These are phyloP conservation scores for Poeciliopsis retropinna DNA, from an alignment of 2,113 vertebrate species.

Conservation along the genomic window DNA sequence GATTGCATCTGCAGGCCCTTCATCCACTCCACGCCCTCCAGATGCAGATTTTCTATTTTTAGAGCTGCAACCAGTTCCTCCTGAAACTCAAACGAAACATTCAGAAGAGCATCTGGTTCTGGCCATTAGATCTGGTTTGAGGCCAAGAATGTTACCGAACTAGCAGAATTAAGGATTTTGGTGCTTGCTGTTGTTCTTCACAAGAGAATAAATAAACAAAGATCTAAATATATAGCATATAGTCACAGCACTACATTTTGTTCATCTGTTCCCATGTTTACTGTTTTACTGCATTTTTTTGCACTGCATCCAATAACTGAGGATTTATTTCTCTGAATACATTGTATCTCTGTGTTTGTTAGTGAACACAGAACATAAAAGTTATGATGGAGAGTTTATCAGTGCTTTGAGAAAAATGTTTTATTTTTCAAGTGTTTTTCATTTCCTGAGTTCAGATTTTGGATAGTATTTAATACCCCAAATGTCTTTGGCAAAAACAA, in stretches of 20 bases:
- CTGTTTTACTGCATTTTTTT: neutral
- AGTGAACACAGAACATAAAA: neutral
- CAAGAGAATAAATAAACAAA: neutral
- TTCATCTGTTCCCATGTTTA: neutral
- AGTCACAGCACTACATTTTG: neutral
- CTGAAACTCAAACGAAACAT: neutral
- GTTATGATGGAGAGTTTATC: neutral
- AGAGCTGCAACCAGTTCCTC: neutral
- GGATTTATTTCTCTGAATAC: neutral
- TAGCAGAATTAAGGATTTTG: neutral
- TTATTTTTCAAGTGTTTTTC: neutral
- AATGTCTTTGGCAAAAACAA: too few relatives aligned
- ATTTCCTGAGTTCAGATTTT: neutral
- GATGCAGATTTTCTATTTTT: too few relatives aligned
- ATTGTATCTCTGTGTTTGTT: neutral
- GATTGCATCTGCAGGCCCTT: too few relatives aligned
- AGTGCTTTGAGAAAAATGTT: neutral
- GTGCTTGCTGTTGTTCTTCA: neutral
- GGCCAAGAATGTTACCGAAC: too few relatives aligned
- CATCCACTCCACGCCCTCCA: too few relatives aligned
- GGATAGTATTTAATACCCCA: too few relatives aligned
- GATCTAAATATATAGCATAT: neutral
- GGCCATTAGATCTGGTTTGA: neutral
- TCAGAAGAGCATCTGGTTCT: neutral
- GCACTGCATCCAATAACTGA: neutral